Evolutionary conservation across 2,113 vertebrate genomes (phyloP).

Genomic region (Dromas ardeola): DNA sequence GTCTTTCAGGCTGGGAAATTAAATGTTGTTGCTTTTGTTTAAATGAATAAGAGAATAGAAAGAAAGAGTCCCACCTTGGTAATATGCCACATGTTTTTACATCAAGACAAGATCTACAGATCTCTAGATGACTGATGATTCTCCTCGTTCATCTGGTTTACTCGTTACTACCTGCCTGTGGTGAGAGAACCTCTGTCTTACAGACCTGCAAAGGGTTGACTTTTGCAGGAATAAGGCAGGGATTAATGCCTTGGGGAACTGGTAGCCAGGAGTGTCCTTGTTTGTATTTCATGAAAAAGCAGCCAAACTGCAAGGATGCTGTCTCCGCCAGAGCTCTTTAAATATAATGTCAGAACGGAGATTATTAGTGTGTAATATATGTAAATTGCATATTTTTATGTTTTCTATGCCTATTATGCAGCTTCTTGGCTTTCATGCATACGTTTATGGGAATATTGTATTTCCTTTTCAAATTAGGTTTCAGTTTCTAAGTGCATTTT

Average conservation of each 20-base stretch:
- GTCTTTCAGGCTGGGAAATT: constrained; percentile 6
- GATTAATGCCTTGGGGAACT: neutral
- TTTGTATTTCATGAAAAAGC: constrained; percentile 43
- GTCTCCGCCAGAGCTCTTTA: constrained; percentile 60
- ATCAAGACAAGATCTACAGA: constrained; percentile 32
- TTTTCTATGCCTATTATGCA: constrained; percentile 71
- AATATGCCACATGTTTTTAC: neutral
- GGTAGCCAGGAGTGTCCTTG: constrained; percentile 23
- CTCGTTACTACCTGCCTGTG: neutral
- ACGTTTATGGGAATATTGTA: constrained; percentile 61
- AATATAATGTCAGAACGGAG: constrained; percentile 62
- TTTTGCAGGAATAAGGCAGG: constrained; percentile 4
- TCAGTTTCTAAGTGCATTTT: constrained; percentile 54
- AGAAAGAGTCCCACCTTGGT: neutral
- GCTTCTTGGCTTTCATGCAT: constrained; percentile 69
- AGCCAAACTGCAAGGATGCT: neutral
- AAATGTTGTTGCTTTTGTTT: constrained; percentile 10
- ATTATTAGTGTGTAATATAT: constrained; percentile 82
- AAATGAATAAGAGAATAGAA: neutral
- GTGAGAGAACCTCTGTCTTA: neutral
- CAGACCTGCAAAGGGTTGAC: neutral
- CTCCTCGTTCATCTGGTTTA: constrained; percentile 37
- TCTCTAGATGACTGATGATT: constrained; percentile 11
- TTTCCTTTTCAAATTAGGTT: constrained; percentile 73
- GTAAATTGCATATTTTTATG: constrained; percentile 78